Percentiles rank a stretch among this genome's conserved stretches.
Evolutionary conservation across 2,888 invertebrate species (phyloP).

Genomic region (Synanthedon vespiformis): DNA sequence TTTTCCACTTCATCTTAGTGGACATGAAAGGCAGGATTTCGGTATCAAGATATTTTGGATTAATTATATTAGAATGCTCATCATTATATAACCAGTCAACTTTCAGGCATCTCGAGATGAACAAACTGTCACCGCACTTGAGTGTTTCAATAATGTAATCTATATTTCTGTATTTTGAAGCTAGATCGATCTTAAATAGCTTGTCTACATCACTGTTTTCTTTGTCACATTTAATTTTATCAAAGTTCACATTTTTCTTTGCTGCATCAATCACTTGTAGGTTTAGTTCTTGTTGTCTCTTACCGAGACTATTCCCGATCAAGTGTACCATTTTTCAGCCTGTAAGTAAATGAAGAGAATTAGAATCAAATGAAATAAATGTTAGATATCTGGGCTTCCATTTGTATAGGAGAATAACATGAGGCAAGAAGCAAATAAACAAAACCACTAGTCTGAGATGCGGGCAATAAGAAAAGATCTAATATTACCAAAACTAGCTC

Average conservation of each 20-base stretch:
- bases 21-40: slow-evolving; percentile 44
- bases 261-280: slow-evolving; percentile 22
- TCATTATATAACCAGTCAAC: slow-evolving; percentile 32
- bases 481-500: no score
- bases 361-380: no score
- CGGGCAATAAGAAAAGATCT: no score
- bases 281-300: slow-evolving; percentile 28
- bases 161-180: slow-evolving; percentile 30
- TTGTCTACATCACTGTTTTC: slow-evolving; percentile 33
- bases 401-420: no score
- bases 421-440: no score
- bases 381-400: no score
- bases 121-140: slow-evolving; percentile 35
- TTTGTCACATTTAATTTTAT: slow-evolving; percentile 15
- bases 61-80: slow-evolving; percentile 24
- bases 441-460: no score
- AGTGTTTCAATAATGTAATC: slow-evolving; percentile 34
- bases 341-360: background rate
- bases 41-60: slow-evolving; percentile 27
- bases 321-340: slow-evolving; percentile 20
- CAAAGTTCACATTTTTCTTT: slow-evolving; percentile 14
- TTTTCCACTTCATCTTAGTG: slow-evolving; percentile 35
- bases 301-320: slow-evolving; percentile 22
- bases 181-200: slow-evolving; percentile 43
- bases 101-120: slow-evolving; percentile 36